Base-by-base conservation (phyloP, 2,113 vertebrate species). In the Neolamprologus variostigma region DNA sequence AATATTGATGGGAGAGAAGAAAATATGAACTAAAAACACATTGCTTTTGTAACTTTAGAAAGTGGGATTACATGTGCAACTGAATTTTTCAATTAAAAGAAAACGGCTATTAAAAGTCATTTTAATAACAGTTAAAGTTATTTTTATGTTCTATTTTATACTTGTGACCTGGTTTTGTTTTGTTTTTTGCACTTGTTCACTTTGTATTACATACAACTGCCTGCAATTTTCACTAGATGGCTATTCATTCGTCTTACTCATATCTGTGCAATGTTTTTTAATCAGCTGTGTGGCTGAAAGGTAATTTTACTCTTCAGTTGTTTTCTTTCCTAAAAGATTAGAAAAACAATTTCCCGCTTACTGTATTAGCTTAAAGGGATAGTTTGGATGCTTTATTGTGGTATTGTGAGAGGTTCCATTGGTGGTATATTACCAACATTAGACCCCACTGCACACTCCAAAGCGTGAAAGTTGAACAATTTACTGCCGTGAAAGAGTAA, bases 221-320 rank as follows among this genome's bases (percentile, higher is more conserved):
- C 33, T 51, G 28, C 16, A 81, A 35, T 68, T 92, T 87, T 63
- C 79, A 80, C 45, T 33, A 33, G 84, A 81, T 78, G 23, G 47
- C 89, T 50, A 16, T 83, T 83, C 35, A n/a, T 14, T 51, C 45
- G 5, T 16, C 26, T 51, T 85, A 19, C 80, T 85, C 23, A 11
- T 83, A 87, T 80, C 73, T n/a, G 14, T 86, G 59, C 85, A 87
- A 55, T 88, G 86, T 76, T 84, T 92, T 88, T 82, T 54, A 51
- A 78, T 78, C 73, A 78, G 31, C 76, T 42, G 26, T 51, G 55
- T 71, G 53, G 35, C 37, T 71, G 28, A 66, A 86, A 87, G 26
- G 73, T 61, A 51, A 83, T 89, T 85, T 84, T 87, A 89, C 66
- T 82, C 82, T 78, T 80, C 19, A 82, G 42, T 81, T 90, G 71